Evolutionary conservation across 2,797 vertebrate genomes (phyloP).

Genomic region (Etheostoma perlongum): DNA sequence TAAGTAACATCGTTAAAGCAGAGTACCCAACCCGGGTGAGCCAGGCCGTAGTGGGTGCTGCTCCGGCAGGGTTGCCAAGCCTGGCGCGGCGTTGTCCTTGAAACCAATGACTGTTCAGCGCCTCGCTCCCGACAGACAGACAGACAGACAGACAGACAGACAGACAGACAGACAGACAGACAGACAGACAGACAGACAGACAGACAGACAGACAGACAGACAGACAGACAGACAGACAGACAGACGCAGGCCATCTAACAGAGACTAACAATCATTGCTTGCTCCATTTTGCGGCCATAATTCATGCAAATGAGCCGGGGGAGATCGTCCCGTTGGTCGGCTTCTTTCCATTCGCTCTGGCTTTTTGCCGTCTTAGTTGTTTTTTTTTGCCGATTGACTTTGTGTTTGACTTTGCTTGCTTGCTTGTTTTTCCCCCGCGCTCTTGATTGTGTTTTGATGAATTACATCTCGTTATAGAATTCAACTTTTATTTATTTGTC

Average conservation of each 20-base stretch:
- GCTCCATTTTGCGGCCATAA: constrained; percentile 60
- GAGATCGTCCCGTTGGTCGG: constrained; percentile 24
- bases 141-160: too few relatives aligned
- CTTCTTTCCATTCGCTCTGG: constrained; percentile 22
- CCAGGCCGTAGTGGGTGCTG: neutral
- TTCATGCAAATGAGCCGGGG: constrained; percentile 55
- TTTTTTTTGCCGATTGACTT: constrained; percentile 57
- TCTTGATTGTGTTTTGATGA: constrained; percentile 57
- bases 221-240: too few relatives aligned
- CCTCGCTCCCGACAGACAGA: constrained; percentile 35
- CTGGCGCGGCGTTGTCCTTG: constrained; percentile 55
- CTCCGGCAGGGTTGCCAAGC: constrained; percentile 1
- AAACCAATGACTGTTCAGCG: constrained; percentile 46
- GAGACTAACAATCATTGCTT: constrained; percentile 65
- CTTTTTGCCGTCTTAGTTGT: neutral
- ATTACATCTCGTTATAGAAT: constrained; percentile 58
- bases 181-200: too few relatives aligned
- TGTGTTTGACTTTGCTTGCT: constrained; percentile 59
- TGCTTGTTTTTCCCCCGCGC: neutral
- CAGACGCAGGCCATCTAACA: constrained; percentile 57
- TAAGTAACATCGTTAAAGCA: too few relatives aligned
- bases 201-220: too few relatives aligned
- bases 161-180: too few relatives aligned
- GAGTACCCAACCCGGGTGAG: constrained; percentile 30
- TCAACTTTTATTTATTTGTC: constrained; percentile 58